Evolutionary conservation across 1,140 invertebrate species (phyloP).

Genomic region (Caenorhabditis inopinata): DNA sequence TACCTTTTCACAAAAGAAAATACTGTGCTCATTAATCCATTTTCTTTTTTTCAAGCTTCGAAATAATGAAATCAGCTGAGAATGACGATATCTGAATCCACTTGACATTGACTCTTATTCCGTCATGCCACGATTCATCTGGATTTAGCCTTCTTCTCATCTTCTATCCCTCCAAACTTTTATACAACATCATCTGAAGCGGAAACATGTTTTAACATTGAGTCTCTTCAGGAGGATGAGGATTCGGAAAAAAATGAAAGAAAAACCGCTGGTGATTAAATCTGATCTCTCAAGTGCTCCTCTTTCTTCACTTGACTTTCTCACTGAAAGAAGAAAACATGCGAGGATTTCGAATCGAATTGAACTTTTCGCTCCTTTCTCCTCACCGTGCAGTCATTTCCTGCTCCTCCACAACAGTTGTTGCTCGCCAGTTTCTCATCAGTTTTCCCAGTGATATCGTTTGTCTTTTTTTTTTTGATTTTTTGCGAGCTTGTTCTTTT

Average conservation of each 20-base stretch:
- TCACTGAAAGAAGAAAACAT: slow-evolving; percentile 4
- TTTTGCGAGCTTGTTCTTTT: not conserved
- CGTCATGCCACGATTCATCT: not conserved
- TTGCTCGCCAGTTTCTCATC: not conserved
- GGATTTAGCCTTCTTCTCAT: not conserved
- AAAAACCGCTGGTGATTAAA: slow-evolving; percentile 19
- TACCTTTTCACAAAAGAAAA: too few relatives aligned
- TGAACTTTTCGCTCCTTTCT: slow-evolving; percentile 6
- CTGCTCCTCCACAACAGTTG: slow-evolving; percentile 29
- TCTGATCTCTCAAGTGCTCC: slow-evolving; percentile 32
- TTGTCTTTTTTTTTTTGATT: slow-evolving; percentile 22
- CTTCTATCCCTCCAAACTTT: not conserved
- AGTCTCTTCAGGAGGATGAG: not conserved
- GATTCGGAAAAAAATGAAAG: too few relatives aligned
- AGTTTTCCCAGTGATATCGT: slow-evolving; percentile 31
- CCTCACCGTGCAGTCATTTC: slow-evolving; percentile 2
- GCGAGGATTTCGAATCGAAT: slow-evolving; percentile 30
- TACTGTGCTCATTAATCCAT: too few relatives aligned
- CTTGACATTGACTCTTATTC: not conserved
- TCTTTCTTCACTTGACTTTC: not conserved
- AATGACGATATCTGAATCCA: not conserved
- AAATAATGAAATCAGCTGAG: too few relatives aligned
- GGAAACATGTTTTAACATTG: slow-evolving; percentile 4
- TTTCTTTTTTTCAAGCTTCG: too few relatives aligned
- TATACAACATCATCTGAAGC: slow-evolving; percentile 29